Evolutionary conservation across 2,888 invertebrate genomes (phyloP).

Genomic region (Heteropelma amictum): DNA sequence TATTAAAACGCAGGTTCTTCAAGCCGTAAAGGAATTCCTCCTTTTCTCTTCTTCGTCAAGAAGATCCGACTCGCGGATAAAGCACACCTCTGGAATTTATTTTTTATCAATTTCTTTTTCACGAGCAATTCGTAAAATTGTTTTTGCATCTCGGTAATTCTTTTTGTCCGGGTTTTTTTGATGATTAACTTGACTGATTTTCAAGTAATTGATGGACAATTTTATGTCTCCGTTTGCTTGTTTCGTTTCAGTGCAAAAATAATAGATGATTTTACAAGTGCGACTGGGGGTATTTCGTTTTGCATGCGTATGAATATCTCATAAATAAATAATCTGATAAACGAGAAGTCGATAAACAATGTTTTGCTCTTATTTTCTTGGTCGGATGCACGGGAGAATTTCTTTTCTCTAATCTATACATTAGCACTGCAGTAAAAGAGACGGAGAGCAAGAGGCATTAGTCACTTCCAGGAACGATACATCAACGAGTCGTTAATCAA

Average conservation of each 20-base stretch:
- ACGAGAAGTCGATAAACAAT: slow-evolving; percentile 26
- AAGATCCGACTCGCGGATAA: no score
- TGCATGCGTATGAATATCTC: background rate
- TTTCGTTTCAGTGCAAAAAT: background rate
- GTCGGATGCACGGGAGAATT: slow-evolving; percentile 30
- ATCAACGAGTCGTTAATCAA: slow-evolving; percentile 56
- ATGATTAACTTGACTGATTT: no score
- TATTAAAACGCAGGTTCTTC: no score
- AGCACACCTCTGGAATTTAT: no score
- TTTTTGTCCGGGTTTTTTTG: no score
- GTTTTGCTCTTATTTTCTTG: slow-evolving; percentile 27
- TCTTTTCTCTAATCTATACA: slow-evolving; percentile 28
- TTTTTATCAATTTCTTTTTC: no score
- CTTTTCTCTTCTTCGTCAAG: no score
- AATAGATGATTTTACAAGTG: background rate
- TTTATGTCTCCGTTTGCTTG: background rate
- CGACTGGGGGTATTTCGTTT: background rate
- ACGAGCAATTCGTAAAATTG: no score
- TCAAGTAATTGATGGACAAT: no score
- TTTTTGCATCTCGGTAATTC: no score
- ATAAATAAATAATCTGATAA: slow-evolving; percentile 33
- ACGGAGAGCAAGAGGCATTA: background rate
- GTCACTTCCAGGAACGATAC: slow-evolving; percentile 56
- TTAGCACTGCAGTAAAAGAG: slow-evolving; percentile 18
- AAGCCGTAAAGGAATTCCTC: no score